Percentiles rank a stretch among this genome's conserved stretches.
These are phyloP conservation scores for Melangyna quadrimaculata DNA, from an alignment of 2,888 invertebrate species.

Conservation along the genomic window DNA sequence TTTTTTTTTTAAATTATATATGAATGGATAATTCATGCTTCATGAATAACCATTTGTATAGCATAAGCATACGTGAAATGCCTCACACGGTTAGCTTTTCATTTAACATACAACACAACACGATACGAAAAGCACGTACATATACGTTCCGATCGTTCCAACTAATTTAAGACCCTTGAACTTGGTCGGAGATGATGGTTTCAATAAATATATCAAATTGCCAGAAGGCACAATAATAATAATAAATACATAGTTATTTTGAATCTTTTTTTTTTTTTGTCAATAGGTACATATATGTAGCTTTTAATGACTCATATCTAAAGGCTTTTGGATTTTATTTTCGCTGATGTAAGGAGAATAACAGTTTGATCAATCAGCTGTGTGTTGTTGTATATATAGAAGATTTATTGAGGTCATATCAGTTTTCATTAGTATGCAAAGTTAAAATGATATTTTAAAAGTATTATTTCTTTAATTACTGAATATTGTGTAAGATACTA, in stretches of 20 bases:
- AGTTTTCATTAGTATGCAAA: slow-evolving; percentile 21
- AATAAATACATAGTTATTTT: not conserved
- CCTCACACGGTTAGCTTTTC: not conserved
- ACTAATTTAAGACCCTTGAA: slow-evolving; percentile 27
- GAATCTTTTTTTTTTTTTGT: too few species aligned
- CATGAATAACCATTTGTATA: not conserved
- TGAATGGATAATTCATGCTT: not conserved
- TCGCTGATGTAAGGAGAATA: not conserved
- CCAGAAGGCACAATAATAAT: not conserved
- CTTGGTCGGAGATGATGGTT: slow-evolving; percentile 33
- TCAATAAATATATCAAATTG: slow-evolving; percentile 9
- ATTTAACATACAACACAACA: slow-evolving; percentile 4
- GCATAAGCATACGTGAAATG: slow-evolving; percentile 5
- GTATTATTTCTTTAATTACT: not conserved
- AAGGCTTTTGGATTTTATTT: slow-evolving; percentile 5
- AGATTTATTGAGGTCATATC: slow-evolving; percentile 23
- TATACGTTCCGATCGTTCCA: slow-evolving; percentile 15
- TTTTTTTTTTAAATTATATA: not conserved
- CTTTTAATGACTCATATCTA: not conserved
- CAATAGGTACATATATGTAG: too few species aligned
- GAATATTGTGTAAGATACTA: not conserved
- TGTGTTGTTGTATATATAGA: not conserved
- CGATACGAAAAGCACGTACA: slow-evolving; percentile 34
- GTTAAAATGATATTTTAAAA: not conserved
- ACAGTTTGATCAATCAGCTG: slow-evolving; percentile 35